Percentiles rank a stretch among this genome's conserved stretches.
Conservation (phyloP, 2,797 vertebrate species). For the Caiman crocodilus region DNA sequence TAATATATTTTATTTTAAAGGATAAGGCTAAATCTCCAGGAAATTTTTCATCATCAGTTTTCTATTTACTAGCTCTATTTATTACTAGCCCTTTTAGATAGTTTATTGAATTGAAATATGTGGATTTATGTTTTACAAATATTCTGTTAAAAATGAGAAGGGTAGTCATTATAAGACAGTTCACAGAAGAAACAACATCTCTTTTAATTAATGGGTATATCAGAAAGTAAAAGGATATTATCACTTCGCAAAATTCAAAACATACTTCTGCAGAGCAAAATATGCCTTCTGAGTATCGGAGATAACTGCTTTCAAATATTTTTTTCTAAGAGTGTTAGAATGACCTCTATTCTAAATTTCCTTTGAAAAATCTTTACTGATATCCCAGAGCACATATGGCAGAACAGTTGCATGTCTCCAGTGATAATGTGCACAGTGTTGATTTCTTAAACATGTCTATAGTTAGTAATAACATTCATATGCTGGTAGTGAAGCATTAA, state of each 20-base stretch:
- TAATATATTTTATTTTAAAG: background rate
- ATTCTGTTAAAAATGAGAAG: background rate
- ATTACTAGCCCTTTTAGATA: background rate
- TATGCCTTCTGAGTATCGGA: background rate
- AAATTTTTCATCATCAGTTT: background rate
- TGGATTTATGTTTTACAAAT: background rate
- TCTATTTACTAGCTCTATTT: background rate
- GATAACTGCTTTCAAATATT: background rate
- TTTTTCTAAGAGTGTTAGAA: background rate
- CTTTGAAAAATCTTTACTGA: background rate
- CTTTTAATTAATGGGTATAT: conserved; percentile 33
- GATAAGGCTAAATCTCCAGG: background rate
- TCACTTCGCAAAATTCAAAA: conserved; percentile 1
- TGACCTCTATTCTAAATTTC: background rate
- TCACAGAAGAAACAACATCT: background rate
- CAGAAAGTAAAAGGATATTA: conserved; percentile 6
- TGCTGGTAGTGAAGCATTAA: background rate
- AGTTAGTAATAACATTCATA: background rate
- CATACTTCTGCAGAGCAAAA: conserved; percentile 1
- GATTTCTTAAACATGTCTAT: background rate
- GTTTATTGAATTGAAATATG: background rate
- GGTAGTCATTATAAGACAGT: background rate
- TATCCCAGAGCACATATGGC: background rate
- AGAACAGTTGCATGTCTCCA: background rate
- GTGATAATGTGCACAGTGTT: fast-evolving